Evolutionary conservation across 2,888 invertebrate genomes (phyloP), one percentile per base, ranked within the genome.

Genomic region (Euplagia quadripunctaria): DNA sequence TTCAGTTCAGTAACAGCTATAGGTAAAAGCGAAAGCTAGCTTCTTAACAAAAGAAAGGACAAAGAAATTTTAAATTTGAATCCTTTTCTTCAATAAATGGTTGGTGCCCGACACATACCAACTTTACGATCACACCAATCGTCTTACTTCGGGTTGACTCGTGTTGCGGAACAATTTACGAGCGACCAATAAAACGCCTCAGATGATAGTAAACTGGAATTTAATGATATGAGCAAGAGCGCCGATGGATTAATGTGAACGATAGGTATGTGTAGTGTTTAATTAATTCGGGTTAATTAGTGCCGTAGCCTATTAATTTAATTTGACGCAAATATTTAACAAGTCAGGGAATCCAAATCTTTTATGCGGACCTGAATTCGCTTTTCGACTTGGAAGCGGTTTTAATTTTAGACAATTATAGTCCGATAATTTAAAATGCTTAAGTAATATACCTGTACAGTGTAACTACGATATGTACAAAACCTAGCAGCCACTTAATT

Each of bases 151-250:
- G 86, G 82, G 78, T 82, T 82, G 82, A 82, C 83, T 88, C 88
- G 87, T 87, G 89, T 86, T 84, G 67, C 80, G 77, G 77, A 52
- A 71, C 76, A 86, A 91, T 91, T 91, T 92, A 92, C 86, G 89
- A 83, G 73, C 80, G 46, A 58, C 85, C 86, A 89, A 89, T 92
- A 91, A 92, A 91, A 89, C 86, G 85, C 79, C 86, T 85, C 80
- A 85, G 90, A 88, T 91, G 88, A 90, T 86, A 90, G 87, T 90
- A 88, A 90, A 92, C 91, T 90, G 85, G 90, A 88, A 89, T 91
- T 91, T 92, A 91, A 92, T 89, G 86, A 84, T 79, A 83, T 84
- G 81, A 85, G 87, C 87, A 86, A 86, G 84, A 88, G 86, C 88
- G 74, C 42, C 66, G 82, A 89, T 87, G 86, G 84, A 86, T 86